Percentiles rank a stretch among this genome's conserved stretches.
Evolutionary conservation across 2,888 invertebrate species (phyloP).

Genomic region (Polydesmus complanatus): DNA sequence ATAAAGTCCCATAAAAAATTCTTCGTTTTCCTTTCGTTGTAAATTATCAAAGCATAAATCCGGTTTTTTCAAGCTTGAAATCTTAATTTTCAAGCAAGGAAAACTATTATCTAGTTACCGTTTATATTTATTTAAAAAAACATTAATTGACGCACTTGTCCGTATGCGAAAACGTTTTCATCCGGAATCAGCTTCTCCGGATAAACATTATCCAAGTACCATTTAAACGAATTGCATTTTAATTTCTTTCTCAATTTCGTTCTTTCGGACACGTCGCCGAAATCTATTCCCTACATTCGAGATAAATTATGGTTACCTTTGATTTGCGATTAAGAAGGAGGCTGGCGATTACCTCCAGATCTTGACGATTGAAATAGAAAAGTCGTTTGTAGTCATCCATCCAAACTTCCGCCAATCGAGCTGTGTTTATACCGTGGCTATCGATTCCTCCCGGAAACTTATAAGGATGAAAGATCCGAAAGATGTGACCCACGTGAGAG

Average conservation of each 20-base stretch:
- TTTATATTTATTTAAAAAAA: neutral
- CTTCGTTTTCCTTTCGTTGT: constrained; percentile 50
- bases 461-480: constrained; percentile 87
- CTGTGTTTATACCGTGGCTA: constrained; percentile 93
- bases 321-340: no score
- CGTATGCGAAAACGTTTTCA: constrained; percentile 21
- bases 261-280: constrained; percentile 76
- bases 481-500: constrained; percentile 91
- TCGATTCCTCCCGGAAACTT: constrained; percentile 61
- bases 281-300: constrained; percentile 46
- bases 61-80: constrained; percentile 32
- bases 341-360: constrained; percentile 53
- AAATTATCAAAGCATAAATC: constrained; percentile 62
- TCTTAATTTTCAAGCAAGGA: constrained; percentile 1
- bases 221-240: constrained; percentile 90
- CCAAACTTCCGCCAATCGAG: constrained; percentile 88
- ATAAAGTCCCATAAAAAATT: constrained; percentile 58
- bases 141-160: constrained; percentile 18
- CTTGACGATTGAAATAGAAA: constrained; percentile 73
- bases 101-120: neutral
- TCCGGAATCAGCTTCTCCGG: constrained; percentile 33
- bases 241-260: constrained; percentile 64
- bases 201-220: constrained; percentile 95
- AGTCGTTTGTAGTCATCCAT: constrained; percentile 93
- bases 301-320: no score